Evolutionary conservation across 2,797 vertebrate genomes (phyloP).

Genomic region (Setipinna tenuifilis): DNA sequence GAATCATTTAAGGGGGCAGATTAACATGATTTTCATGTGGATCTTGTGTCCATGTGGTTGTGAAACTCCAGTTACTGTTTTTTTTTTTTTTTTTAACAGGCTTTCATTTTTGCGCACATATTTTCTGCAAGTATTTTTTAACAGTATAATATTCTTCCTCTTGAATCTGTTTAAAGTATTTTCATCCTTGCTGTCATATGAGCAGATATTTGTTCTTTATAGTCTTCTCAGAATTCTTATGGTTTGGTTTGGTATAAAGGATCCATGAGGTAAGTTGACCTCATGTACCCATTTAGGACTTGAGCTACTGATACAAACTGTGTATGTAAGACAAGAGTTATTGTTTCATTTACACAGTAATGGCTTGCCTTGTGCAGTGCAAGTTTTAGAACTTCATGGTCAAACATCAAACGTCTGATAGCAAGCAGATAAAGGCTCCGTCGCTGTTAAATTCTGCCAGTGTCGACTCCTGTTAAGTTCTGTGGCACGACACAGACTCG

Average conservation of each 20-base stretch:
- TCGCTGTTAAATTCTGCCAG: background rate
- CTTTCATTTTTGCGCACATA: background rate
- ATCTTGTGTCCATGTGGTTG: background rate
- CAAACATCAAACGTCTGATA: background rate
- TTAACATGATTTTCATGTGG: background rate
- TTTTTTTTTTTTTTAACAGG: background rate
- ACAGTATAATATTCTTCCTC: background rate
- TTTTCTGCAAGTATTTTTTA: background rate
- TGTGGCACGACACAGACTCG: background rate
- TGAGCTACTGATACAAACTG: too few species aligned
- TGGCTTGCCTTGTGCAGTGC: background rate
- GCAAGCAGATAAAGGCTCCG: background rate
- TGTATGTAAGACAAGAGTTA: background rate
- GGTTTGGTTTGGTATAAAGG: background rate
- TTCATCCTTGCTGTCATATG: too few species aligned
- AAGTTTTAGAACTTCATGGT: background rate
- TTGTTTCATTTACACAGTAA: background rate
- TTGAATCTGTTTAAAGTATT: background rate
- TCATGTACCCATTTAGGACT: too few species aligned
- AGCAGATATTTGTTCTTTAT: background rate
- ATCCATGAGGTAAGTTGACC: too few species aligned
- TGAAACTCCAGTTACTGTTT: background rate
- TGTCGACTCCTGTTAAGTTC: background rate
- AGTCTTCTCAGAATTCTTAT: background rate
- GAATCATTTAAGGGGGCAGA: background rate